Percentiles rank a stretch among this genome's conserved stretches.
phyloP scores from a whole-genome alignment of 2,888 invertebrate species.

The Cryptophagus acutangulus region DNA sequence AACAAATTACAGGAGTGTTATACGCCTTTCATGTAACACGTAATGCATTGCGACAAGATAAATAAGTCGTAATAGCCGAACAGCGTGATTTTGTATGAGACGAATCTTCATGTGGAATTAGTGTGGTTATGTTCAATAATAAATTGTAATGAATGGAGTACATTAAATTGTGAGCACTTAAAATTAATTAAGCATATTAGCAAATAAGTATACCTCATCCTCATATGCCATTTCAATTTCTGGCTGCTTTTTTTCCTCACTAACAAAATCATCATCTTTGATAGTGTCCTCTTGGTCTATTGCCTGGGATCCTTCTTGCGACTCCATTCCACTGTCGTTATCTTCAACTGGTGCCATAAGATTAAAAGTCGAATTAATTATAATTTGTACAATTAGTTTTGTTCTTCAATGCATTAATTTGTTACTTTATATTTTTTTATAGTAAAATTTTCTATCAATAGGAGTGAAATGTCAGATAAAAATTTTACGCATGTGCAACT shows the following conservation, averaged over 20 bases:
- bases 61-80: too few species aligned
- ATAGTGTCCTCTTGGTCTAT: slow-evolving; percentile 31
- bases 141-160: neutral
- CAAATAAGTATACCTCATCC: slow-evolving; percentile 47
- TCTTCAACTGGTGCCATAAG: slow-evolving; percentile 51
- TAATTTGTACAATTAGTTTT: too few species aligned
- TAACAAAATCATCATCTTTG: slow-evolving; percentile 15
- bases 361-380: too few species aligned
- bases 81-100: neutral
- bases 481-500: too few species aligned
- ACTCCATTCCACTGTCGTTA: slow-evolving; percentile 53
- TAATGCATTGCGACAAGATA: too few species aligned
- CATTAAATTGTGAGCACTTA: neutral
- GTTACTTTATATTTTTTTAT: too few species aligned
- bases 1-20: too few species aligned
- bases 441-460: too few species aligned
- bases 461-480: too few species aligned
- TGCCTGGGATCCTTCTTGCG: slow-evolving; percentile 47
- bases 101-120: slow-evolving; percentile 6
- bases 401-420: too few species aligned
- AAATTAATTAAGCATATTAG: too few species aligned
- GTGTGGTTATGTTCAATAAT: slow-evolving; percentile 24
- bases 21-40: too few species aligned
- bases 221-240: slow-evolving; percentile 40
- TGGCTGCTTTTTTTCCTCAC: slow-evolving; percentile 43